Evolutionary conservation across 1,140 invertebrate genomes (phyloP), one percentile per base, ranked within the genome.

Genomic region (Nylanderia fulva): DNA sequence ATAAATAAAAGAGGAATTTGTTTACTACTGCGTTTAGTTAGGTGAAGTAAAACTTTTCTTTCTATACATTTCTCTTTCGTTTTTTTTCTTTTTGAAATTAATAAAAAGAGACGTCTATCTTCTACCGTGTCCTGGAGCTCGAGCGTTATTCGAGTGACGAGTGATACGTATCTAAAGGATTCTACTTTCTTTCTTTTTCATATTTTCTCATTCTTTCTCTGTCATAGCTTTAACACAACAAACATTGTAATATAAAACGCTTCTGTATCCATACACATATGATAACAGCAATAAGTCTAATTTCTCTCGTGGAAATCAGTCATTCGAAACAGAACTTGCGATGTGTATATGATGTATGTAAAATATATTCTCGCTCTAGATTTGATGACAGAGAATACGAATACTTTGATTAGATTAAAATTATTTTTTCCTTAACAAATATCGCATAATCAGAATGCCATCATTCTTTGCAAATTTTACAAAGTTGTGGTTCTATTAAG

Each of bases 191-290:
- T 24, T 24, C 27, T 18, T 21, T 36, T 3, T 33, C 29, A 33
- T 36, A 39, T 21, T 29, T n/a, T 42, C 21, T 33, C 42, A 76
- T 24, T 58, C 42, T 29, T 60, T 54, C 24, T 61, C 48, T 66
- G 8, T 52, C 13, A 45, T 64, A 84, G 60, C 29, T 84, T 84
- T 84, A 84, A 84, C n/a, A 21, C 7, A 27, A 80, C 61, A 11
- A 76, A 85, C 42, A 79, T 39, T 85, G 84, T 85, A 85, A 85
- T 80, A 85, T 85, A 85, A 80, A 56, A 11, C 39, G 75, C 63
- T 77, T 66, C 52, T 85, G 75, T 85, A 85, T 68, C 79, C 84
- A 69, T 85, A 85, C 63, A 85, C 45, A 27, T 29, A 80, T 68
- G 36, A n/a, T 63, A 79, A 45, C 45, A 60, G 24, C 45, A 85